A percentile compares a stretch with the other conserved stretches of the same genome.
Conservation (phyloP, 2,888 invertebrate genomes). For the Rotaria socialis region DNA sequence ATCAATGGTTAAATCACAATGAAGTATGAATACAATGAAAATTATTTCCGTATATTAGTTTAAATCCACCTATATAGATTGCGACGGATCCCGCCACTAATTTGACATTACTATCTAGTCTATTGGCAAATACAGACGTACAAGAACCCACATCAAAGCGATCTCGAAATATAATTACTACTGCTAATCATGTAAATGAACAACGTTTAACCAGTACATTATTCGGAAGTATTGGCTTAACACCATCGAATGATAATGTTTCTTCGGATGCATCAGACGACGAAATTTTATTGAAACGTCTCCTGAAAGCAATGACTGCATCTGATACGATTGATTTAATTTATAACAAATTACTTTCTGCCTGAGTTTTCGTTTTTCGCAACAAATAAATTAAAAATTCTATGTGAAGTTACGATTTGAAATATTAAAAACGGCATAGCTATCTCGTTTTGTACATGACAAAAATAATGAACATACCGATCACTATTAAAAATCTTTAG, state of each 20-base stretch:
- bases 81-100: neutral
- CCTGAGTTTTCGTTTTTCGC: neutral
- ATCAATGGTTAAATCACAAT: conserved; percentile 6
- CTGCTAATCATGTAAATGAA: neutral
- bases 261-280: neutral
- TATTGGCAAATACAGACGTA: neutral
- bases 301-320: neutral
- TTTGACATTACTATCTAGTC: neutral
- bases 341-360: conserved; percentile 20
- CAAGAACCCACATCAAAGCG: neutral
- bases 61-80: neutral
- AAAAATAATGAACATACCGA: no score
- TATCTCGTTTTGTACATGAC: no score
- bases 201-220: neutral
- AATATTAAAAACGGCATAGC: no score
- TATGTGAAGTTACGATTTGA: no score
- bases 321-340: conserved; percentile 19
- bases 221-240: neutral
- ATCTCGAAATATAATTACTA: neutral
- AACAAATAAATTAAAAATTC: neutral
- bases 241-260: neutral
- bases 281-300: neutral
- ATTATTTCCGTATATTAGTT: neutral
- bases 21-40: neutral
- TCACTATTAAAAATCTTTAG: no score